Evolutionary conservation across 2,113 vertebrate genomes (phyloP).

Genomic region (Podocnemis expansa): DNA sequence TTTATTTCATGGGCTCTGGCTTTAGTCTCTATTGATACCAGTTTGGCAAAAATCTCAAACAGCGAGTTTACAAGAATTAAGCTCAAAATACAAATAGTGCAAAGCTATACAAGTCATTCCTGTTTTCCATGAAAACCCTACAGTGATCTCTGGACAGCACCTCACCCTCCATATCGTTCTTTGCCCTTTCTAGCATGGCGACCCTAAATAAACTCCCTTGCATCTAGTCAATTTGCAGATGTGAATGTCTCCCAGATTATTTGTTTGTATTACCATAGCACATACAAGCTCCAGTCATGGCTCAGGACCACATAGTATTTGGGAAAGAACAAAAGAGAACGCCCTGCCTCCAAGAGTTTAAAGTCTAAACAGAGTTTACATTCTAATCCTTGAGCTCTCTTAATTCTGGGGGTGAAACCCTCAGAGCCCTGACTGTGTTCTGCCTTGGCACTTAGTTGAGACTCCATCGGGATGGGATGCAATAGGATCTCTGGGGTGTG

Average conservation of each 20-base stretch:
- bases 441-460: neutral
- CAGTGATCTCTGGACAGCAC: neutral
- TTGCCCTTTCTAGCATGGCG: neutral
- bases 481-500: neutral
- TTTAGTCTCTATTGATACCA: neutral
- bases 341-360: neutral
- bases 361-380: neutral
- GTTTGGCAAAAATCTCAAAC: neutral
- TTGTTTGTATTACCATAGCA: neutral
- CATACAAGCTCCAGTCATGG: neutral
- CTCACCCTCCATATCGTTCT: neutral
- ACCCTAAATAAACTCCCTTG: neutral
- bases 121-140: slow-evolving; percentile 5
- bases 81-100: neutral
- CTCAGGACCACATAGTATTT: neutral
- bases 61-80: neutral
- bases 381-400: neutral
- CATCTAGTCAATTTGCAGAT: neutral
- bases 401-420: neutral
- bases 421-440: neutral
- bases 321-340: neutral
- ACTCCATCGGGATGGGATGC: fast-evolving
- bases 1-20: neutral
- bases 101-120: neutral
- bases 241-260: neutral